Base-by-base conservation (phyloP, 1,140 invertebrate species). In the Drosophila nigrodunni region DNA sequence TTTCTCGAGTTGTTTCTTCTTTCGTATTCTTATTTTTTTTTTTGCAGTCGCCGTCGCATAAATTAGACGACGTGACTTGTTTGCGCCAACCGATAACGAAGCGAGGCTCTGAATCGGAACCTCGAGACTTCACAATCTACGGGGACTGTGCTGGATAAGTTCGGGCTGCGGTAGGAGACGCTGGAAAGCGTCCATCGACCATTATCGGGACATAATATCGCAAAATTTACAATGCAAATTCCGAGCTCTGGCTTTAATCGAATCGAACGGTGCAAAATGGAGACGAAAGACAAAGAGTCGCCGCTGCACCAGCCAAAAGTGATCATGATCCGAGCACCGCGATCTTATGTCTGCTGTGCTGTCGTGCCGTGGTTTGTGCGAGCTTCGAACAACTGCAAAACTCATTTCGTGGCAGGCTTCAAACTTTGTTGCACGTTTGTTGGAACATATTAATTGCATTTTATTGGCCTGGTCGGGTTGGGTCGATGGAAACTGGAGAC, bases 361-460 rank as follows among this genome's bases (percentile, higher is more conserved):
- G 69, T 41, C 21, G 74, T 81, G 79, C 35, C 57, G 80, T 78
- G 74, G 60, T 83, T 88, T 89, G 80, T 52, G 80, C 70, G 57
- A 74, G 83, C 83, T 75, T 85, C 72, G 25, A 79, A 39, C 25
- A 69, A 70, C 49, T 39, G 54, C n/a, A 18, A 65, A 73, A 59
- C 62, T 74, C 70, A 74, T 66, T 55, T 43, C 57, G 61, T 60
- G 9, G 46, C 54, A 30, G 65, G n/a, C n/a, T 43, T 41, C 74
- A 78, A 78, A 88, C 85, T 85, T 88, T 89, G 85, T 88, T 89
- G 85, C 85, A 89, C 59, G 66, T 75, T 30, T 89, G 83, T 80
- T 80, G 85, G 80, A 88, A 88, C 83, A 88, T 88, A 88, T 88
- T 88, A 88, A 88, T 88, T 88, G 85, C 85, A 89, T 88, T 88